These are phyloP conservation scores for Myotis daubentonii DNA, from an alignment of 2,797 vertebrate genomes.

Conservation along the genomic window DNA sequence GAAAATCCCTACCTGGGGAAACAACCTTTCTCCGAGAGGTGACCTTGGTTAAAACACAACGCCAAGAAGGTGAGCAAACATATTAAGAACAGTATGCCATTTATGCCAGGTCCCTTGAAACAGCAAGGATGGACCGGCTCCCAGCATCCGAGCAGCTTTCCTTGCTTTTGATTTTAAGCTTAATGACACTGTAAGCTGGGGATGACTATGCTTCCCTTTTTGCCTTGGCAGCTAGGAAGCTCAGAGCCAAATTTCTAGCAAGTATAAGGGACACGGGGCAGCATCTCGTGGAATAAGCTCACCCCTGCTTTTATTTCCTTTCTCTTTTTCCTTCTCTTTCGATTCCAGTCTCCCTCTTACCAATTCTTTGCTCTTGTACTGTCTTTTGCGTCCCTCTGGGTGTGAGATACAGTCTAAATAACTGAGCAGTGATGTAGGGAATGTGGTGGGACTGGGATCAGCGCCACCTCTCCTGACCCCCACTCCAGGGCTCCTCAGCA, in stretches of 20 bases:
- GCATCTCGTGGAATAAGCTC: no score
- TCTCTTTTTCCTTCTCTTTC: background rate
- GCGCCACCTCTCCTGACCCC: background rate
- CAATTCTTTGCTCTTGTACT: background rate
- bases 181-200: background rate
- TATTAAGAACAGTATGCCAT: no score
- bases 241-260: background rate
- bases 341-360: background rate
- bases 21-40: no score
- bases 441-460: accelerated
- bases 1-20: no score
- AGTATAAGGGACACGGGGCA: accelerated
- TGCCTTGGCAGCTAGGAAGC: background rate
- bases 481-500: accelerated
- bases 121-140: no score
- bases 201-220: background rate
- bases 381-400: background rate
- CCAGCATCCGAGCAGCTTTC: background rate
- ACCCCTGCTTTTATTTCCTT: background rate
- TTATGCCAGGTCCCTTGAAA: no score
- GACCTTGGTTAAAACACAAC: no score
- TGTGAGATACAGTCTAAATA: background rate
- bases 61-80: no score
- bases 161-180: background rate
- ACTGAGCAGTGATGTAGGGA: accelerated